These are phyloP conservation scores for Piaya cayana DNA, from an alignment of 2,113 vertebrate genomes.

Conservation along the genomic window DNA sequence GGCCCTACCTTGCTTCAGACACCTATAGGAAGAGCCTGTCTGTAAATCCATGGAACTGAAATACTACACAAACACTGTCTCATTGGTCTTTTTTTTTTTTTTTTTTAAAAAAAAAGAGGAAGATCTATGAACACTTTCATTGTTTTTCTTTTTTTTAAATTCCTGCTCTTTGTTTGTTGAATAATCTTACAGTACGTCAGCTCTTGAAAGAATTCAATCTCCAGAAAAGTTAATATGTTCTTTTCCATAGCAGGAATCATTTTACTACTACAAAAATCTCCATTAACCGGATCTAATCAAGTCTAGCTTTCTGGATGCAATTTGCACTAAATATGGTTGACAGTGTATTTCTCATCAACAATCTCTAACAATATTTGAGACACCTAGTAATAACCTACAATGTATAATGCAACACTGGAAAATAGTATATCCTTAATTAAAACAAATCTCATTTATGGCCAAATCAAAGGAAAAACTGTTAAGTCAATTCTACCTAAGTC, in stretches of 20 bases:
- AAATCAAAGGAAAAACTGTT: conserved; percentile 59
- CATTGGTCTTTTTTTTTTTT: conserved; percentile 42
- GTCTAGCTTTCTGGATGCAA: conserved; percentile 73
- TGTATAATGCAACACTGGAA: conserved; percentile 69
- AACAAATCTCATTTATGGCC: conserved; percentile 60
- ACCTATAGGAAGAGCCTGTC: conserved; percentile 76
- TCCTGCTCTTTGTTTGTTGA: conserved; percentile 70
- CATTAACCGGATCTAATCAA: conserved; percentile 67
- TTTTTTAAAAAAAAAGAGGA: conserved; percentile 6
- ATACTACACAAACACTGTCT: conserved; percentile 69
- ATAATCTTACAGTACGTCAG: conserved; percentile 63
- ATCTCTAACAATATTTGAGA: conserved; percentile 57
- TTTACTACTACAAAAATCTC: conserved; percentile 69
- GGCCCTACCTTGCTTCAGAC: conserved; percentile 73
- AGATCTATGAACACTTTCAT: conserved; percentile 71
- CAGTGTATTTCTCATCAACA: conserved; percentile 67
- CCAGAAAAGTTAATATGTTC: conserved; percentile 50
- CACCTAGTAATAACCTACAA: conserved; percentile 42
- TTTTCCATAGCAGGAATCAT: conserved; percentile 69
- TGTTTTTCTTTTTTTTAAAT: conserved; percentile 26
- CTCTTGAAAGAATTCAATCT: conserved; percentile 71
- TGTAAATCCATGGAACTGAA: conserved; percentile 74
- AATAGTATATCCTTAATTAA: conserved; percentile 54
- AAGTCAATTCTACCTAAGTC: conserved; percentile 69
- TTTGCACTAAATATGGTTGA: conserved; percentile 78